phyloP scores from a whole-genome alignment of 2,888 invertebrate genomes.

The Hylaea fasciaria region DNA sequence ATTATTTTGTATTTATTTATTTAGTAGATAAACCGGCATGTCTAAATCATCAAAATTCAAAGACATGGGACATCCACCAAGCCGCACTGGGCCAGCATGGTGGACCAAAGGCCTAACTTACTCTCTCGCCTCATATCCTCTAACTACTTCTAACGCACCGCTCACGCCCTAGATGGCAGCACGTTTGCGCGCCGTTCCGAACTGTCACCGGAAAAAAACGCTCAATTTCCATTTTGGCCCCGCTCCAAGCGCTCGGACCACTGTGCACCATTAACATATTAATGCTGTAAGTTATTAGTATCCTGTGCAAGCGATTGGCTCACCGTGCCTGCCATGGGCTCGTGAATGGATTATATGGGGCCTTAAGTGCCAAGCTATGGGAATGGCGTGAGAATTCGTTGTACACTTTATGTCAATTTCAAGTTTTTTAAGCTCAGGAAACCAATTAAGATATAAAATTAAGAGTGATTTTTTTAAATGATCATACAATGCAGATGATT shows the following conservation, averaged over 20 bases:
- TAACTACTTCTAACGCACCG: constrained; percentile 9
- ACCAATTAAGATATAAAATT: too few species aligned
- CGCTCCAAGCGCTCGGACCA: constrained; percentile 46
- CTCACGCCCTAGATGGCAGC: constrained; percentile 17
- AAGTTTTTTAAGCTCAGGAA: too few species aligned
- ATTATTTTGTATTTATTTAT: too few species aligned
- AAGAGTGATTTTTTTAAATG: too few species aligned
- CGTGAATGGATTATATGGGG: background rate
- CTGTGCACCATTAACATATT: constrained; percentile 60
- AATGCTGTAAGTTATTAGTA: constrained; percentile 43
- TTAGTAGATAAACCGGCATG: too few species aligned
- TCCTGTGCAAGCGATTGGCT: constrained; percentile 15
- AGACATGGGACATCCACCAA: too few species aligned
- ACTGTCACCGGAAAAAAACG: constrained; percentile 46
- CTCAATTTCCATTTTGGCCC: constrained; percentile 55
- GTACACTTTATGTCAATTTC: too few species aligned
- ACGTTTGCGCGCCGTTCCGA: constrained; percentile 1
- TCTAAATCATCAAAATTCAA: too few species aligned
- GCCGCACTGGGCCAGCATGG: background rate
- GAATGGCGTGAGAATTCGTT: too few species aligned
- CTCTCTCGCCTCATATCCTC: too few species aligned
- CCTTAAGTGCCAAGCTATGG: background rate
- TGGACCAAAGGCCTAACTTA: too few species aligned
- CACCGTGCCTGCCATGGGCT: constrained; percentile 1
- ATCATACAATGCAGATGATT: too few species aligned